These are phyloP conservation scores for Gonatopus flavifemur DNA, from an alignment of 1,140 invertebrate species.

Conservation along the genomic window DNA sequence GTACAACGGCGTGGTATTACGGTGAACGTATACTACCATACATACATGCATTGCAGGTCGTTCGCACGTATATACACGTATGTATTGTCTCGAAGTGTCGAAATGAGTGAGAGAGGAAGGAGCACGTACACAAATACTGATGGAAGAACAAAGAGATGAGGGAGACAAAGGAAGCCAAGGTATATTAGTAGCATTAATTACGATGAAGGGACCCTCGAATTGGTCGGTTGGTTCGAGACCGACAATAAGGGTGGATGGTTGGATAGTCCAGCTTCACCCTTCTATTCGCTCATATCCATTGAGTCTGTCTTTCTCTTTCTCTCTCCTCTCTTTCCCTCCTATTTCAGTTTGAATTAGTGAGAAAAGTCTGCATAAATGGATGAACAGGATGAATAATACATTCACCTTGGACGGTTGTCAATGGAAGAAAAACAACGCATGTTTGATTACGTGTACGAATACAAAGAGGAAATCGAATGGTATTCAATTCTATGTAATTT, in stretches of 20 bases:
- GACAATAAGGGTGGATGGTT: neutral
- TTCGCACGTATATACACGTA: slow-evolving; percentile 10
- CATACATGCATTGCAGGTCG: neutral
- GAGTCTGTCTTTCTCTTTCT: neutral
- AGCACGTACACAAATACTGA: no score
- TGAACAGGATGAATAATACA: slow-evolving; percentile 15
- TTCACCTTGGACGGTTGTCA: no score
- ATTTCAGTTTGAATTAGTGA: neutral
- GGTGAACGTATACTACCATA: neutral
- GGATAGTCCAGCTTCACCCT: neutral
- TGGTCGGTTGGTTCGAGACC: slow-evolving; percentile 9
- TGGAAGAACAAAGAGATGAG: no score
- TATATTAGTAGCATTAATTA: slow-evolving; percentile 40
- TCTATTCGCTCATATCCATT: slow-evolving; percentile 3
- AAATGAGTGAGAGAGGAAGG: slow-evolving; percentile 28
- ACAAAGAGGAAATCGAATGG: no score
- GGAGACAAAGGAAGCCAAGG: no score
- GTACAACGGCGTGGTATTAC: neutral
- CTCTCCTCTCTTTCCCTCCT: neutral
- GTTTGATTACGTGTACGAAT: no score
- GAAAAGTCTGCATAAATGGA: slow-evolving; percentile 23
- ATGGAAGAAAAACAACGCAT: no score
- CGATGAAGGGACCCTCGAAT: slow-evolving; percentile 26
- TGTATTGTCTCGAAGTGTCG: slow-evolving; percentile 18
- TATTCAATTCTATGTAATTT: no score